Conservation (phyloP, 2,888 invertebrate species). For the Fragum fragum region DNA sequence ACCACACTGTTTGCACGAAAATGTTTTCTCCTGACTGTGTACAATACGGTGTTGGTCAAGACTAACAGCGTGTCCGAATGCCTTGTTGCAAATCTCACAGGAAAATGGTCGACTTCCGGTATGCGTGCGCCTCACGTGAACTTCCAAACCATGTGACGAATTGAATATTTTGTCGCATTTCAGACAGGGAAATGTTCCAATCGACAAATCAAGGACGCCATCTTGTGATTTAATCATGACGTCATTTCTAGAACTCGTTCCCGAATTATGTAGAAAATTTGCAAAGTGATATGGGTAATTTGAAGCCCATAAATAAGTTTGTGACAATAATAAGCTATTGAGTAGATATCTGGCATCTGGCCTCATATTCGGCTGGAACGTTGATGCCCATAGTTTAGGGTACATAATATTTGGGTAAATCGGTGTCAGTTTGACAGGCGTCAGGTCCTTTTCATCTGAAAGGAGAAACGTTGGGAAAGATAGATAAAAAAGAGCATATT, state of each 20-base stretch:
- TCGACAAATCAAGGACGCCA: constrained; percentile 54
- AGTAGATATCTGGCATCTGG: constrained; percentile 61
- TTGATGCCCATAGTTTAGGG: constrained; percentile 35
- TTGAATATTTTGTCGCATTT: constrained; percentile 99
- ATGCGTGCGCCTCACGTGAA: constrained; percentile 97
- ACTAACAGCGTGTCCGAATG: constrained; percentile 98
- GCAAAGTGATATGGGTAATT: constrained; percentile 39
- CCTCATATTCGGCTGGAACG: constrained; percentile 24
- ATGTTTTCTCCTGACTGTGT: constrained; percentile 85
- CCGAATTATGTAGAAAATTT: background rate
- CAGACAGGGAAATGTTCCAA: constrained; percentile 72
- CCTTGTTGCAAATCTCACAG: constrained; percentile 96
- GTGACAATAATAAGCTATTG: constrained; percentile 68
- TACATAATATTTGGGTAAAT: constrained; percentile 37
- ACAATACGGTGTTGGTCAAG: constrained; percentile 96
- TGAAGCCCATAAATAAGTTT: constrained; percentile 60
- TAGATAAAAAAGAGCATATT: no score
- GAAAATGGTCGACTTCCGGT: constrained; percentile 92
- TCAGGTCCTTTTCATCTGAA: constrained; percentile 20
- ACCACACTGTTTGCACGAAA: constrained; percentile 97
- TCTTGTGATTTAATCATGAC: constrained; percentile 38
- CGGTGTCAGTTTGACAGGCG: background rate
- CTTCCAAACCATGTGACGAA: constrained; percentile 98
- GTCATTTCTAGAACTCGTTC: background rate
- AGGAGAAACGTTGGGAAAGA: constrained; percentile 4